Percentiles rank a stretch among this genome's conserved stretches.
phyloP scores from a whole-genome alignment of 2,797 vertebrate species.

The Helarctos malayanus region DNA sequence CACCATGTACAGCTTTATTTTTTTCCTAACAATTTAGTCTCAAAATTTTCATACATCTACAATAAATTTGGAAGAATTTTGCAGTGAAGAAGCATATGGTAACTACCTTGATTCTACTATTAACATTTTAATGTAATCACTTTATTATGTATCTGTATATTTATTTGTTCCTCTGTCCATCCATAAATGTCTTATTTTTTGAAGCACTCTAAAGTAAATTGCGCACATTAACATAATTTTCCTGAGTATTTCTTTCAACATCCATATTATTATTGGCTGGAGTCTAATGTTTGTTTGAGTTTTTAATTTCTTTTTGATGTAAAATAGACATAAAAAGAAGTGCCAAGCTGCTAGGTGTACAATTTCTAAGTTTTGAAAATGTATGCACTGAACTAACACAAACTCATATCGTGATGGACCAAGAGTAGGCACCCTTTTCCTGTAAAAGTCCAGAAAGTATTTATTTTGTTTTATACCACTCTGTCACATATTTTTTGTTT shows the following conservation, averaged over 20 bases:
- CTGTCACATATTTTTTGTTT: not conserved
- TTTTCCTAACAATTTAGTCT: not conserved
- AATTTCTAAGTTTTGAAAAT: not conserved
- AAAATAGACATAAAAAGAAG: not conserved
- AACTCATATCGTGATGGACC: not conserved
- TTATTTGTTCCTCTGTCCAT: not conserved
- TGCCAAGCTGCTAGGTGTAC: not conserved
- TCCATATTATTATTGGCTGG: not conserved
- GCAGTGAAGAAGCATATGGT: not conserved
- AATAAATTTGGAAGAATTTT: not conserved
- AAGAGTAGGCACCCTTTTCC: not conserved
- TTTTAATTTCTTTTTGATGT: not conserved
- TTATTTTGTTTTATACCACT: not conserved
- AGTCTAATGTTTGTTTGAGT: not conserved
- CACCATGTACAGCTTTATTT: not conserved
- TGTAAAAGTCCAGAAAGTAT: not conserved
- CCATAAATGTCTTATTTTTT: not conserved
- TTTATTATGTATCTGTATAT: not conserved
- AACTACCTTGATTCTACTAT: not conserved
- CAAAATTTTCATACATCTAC: not conserved
- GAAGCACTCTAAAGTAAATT: not conserved
- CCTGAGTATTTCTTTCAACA: not conserved
- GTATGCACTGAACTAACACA: not conserved
- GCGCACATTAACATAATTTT: not conserved
- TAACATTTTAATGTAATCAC: not conserved